phyloP scores from a whole-genome alignment of 2,797 vertebrate species.

The Borostomias antarcticus region DNA sequence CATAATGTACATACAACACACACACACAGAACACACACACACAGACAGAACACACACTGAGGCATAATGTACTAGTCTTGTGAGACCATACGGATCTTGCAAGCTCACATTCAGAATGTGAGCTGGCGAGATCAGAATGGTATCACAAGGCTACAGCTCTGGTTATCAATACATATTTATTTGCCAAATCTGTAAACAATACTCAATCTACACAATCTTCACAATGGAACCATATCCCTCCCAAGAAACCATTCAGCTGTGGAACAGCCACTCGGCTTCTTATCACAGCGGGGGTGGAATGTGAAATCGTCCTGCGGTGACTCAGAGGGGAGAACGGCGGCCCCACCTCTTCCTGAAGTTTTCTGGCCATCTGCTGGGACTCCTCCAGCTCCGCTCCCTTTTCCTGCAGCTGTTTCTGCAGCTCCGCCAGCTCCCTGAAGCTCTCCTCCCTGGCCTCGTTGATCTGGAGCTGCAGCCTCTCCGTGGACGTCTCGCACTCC shows the following conservation, averaged over 20 bases:
- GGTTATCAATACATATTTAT: no score
- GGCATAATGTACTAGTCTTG: no score
- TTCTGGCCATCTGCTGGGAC: slow-evolving; percentile 73
- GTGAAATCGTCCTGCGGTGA: no score
- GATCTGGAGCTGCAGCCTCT: slow-evolving; percentile 90
- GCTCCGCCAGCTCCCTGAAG: slow-evolving; percentile 82
- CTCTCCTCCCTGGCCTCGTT: slow-evolving; percentile 88
- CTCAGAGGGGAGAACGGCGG: slow-evolving; percentile 29
- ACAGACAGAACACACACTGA: neutral
- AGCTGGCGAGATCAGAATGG: no score
- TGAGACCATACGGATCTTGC: no score
- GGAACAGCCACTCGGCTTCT: neutral
- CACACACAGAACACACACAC: slow-evolving; percentile 16
- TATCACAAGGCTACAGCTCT: no score
- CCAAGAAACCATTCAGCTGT: neutral
- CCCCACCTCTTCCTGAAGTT: slow-evolving; percentile 91
- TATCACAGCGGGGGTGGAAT: neutral
- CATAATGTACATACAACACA: slow-evolving; percentile 33
- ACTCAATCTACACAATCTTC: no score
- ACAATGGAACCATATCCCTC: no score
- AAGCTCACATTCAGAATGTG: neutral
- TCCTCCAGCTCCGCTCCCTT: slow-evolving; percentile 88
- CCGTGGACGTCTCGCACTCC: slow-evolving; percentile 81
- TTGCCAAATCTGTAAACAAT: no score
- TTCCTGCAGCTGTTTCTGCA: slow-evolving; percentile 87